These are phyloP conservation scores for Erpetoichthys calabaricus DNA, from an alignment of 2,797 vertebrate genomes.

Conservation along the genomic window DNA sequence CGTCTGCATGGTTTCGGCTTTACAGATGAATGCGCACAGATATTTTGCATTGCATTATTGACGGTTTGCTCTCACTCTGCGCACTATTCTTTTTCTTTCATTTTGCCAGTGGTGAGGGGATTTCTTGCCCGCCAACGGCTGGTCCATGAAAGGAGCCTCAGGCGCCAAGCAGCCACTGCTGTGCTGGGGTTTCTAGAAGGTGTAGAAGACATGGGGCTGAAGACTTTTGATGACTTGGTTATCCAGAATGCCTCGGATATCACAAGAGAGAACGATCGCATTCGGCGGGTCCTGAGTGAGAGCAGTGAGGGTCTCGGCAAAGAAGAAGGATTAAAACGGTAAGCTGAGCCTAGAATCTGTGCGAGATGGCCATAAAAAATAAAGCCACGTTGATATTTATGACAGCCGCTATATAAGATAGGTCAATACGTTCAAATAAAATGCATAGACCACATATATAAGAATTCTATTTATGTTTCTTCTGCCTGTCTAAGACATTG, in stretches of 20 bases:
- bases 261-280: constrained; percentile 53
- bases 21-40: constrained; percentile 6
- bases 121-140: constrained; percentile 69
- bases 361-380: neutral
- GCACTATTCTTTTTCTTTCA: constrained; percentile 8
- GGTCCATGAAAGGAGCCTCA: constrained; percentile 42
- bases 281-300: constrained; percentile 16
- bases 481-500: too few relatives aligned
- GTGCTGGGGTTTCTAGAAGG: constrained; percentile 59
- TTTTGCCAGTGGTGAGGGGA: constrained; percentile 61
- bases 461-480: too few relatives aligned
- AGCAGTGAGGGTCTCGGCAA: constrained; percentile 44
- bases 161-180: constrained; percentile 54
- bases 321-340: constrained; percentile 64
- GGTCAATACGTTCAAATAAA: too few relatives aligned
- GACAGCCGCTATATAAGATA: too few relatives aligned
- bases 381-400: too few relatives aligned
- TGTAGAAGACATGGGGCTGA: constrained; percentile 57
- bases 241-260: constrained; percentile 69
- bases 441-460: too few relatives aligned
- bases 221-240: constrained; percentile 55
- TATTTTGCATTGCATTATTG: constrained; percentile 10
- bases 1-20: neutral
- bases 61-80: constrained; percentile 6
- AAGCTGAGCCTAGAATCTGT: constrained; percentile 11